A percentile compares a stretch with the other conserved stretches of the same genome.
Conservation (phyloP, 1,140 invertebrate genomes). For the Dendroctonus valens region DNA sequence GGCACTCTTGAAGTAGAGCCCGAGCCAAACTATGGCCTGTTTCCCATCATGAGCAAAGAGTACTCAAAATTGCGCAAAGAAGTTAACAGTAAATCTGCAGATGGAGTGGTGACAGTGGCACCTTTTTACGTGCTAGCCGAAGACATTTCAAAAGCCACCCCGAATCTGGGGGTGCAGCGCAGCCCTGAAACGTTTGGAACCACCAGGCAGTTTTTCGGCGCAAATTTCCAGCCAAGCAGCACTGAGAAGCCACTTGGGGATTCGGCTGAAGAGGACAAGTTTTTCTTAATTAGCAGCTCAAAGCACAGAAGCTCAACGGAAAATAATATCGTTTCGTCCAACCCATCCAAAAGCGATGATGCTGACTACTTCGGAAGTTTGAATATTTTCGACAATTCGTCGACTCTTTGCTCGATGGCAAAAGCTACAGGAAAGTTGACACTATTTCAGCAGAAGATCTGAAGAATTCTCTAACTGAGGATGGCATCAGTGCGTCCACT, state of each 20-base stretch:
- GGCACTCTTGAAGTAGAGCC: slow-evolving; percentile 57
- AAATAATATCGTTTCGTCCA: not conserved
- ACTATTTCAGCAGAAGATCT: not conserved
- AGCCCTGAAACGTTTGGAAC: slow-evolving; percentile 38
- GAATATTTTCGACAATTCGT: slow-evolving; percentile 37
- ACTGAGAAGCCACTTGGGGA: slow-evolving; percentile 13
- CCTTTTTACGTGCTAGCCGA: slow-evolving; percentile 38
- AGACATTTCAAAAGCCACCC: slow-evolving; percentile 29
- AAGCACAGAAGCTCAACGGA: slow-evolving; percentile 2
- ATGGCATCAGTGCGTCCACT: not conserved
- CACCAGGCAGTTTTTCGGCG: slow-evolving; percentile 42
- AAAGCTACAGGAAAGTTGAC: slow-evolving; percentile 25
- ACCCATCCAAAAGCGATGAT: not conserved
- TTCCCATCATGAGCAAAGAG: slow-evolving; percentile 57
- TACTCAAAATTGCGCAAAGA: slow-evolving; percentile 58
- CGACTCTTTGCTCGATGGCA: slow-evolving; percentile 34
- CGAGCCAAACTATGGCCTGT: slow-evolving; percentile 55
- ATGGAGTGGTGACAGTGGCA: slow-evolving; percentile 29
- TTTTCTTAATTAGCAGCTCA: slow-evolving; percentile 20
- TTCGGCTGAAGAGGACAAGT: slow-evolving; percentile 2
- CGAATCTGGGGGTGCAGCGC: slow-evolving; percentile 25
- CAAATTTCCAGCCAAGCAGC: slow-evolving; percentile 34
- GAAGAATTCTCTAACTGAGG: not conserved
- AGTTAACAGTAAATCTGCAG: slow-evolving; percentile 14
- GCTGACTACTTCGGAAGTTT: slow-evolving; percentile 24